Evolutionary conservation across 2,888 invertebrate species (phyloP).

Genomic region (Bellardia bayeri): DNA sequence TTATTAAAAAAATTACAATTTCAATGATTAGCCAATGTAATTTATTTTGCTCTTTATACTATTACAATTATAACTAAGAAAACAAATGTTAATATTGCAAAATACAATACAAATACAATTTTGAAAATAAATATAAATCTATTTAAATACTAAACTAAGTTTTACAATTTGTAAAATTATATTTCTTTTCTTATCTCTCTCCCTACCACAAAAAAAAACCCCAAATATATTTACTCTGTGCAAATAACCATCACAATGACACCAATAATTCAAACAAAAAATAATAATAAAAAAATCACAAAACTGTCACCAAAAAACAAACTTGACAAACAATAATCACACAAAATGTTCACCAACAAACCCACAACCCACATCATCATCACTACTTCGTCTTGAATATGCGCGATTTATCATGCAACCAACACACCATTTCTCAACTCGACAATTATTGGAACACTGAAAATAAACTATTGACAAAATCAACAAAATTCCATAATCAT

Average conservation of each 20-base stretch:
- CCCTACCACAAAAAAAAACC: conserved; percentile 75
- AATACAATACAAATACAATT: neutral
- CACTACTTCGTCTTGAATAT: conserved; percentile 14
- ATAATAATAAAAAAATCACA: conserved; percentile 49
- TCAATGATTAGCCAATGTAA: conserved; percentile 54
- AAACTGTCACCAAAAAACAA: conserved; percentile 26
- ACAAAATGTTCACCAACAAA: conserved; percentile 45
- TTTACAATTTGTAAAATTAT: conserved; percentile 70
- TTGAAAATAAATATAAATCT: conserved; percentile 50
- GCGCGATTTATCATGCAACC: neutral
- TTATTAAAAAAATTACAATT: conserved; percentile 26
- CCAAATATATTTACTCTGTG: conserved; percentile 51
- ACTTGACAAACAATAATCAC: conserved; percentile 22
- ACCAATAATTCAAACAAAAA: conserved; percentile 17
- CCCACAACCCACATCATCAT: conserved; percentile 13
- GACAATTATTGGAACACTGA: neutral
- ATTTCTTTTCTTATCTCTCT: conserved; percentile 82
- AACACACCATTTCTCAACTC: neutral
- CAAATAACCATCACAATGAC: conserved; percentile 50
- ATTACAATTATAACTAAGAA: neutral
- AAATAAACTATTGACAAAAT: neutral
- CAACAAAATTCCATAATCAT: conserved; percentile 18
- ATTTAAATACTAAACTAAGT: conserved; percentile 73
- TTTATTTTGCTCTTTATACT: conserved; percentile 58
- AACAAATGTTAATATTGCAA: conserved; percentile 33